Conservation (phyloP, 1,140 invertebrate genomes). For the Leptestheria dahalacensis region DNA sequence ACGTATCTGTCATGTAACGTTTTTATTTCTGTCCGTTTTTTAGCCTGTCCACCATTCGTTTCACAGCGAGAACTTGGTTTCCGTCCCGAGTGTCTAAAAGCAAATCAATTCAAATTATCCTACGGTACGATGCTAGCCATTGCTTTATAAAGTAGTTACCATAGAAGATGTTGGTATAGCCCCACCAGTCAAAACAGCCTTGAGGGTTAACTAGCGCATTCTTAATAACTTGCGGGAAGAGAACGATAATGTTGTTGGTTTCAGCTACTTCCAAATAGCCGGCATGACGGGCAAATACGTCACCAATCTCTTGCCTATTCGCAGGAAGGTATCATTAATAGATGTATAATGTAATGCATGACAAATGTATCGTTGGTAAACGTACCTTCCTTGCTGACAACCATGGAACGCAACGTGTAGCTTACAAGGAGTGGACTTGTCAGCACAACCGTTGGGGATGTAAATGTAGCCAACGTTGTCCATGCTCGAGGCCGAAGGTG, state of each 20-base stretch:
- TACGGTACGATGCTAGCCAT: not conserved
- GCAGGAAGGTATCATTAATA: not conserved
- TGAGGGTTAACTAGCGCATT: constrained; percentile 23
- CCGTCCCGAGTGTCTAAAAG: not conserved
- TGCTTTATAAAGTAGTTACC: constrained; percentile 4
- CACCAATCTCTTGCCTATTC: constrained; percentile 17
- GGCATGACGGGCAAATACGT: constrained; percentile 26
- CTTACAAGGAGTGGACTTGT: constrained; percentile 23
- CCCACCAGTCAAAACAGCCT: constrained; percentile 33
- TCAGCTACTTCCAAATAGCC: constrained; percentile 32
- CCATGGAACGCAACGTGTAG: constrained; percentile 31
- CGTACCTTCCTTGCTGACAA: constrained; percentile 27
- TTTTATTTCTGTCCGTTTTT: no score
- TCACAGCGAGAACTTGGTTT: constrained; percentile 5
- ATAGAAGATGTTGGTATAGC: constrained; percentile 10
- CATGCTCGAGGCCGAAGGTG: constrained; percentile 23
- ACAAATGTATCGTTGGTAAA: not conserved
- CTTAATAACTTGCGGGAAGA: constrained; percentile 30
- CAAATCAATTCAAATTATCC: not conserved
- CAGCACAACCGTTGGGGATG: constrained; percentile 25
- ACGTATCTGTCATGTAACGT: no score
- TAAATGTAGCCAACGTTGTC: constrained; percentile 27
- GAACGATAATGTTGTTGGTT: constrained; percentile 31
- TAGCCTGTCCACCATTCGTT: constrained; percentile 7
- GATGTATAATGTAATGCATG: not conserved